Base-by-base conservation (phyloP, 1,140 invertebrate genomes). In the Drosophila triauraria region DNA sequence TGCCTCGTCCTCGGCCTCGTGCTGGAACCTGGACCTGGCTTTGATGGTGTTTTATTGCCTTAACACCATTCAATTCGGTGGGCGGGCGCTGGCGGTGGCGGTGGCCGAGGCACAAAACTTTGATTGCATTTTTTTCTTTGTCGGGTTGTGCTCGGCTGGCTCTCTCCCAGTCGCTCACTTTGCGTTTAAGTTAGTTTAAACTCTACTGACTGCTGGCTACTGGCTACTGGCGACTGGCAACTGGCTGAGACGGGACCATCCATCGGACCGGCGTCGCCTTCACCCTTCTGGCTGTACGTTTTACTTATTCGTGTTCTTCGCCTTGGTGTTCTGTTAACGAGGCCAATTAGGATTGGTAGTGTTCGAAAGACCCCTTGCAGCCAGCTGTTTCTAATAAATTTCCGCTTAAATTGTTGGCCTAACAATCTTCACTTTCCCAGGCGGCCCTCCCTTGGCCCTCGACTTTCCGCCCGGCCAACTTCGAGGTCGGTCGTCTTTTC, bases 361-460 rank as follows among this genome's bases (percentile, higher is more conserved):
- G 27, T 57, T 64, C 42, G 25, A 32, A 69, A 53, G 56, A 48
- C 40, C 64, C 60, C 87, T 78, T 83, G 62, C 63, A 61, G 53
- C 79, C 63, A 80, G 79, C 83, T 87, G 83, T 87, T 87, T 74
- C 83, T 75, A 87, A 90, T 88, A 90, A 88, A 90, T 85, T 90
- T 88, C 78, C 85, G 78, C 78, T 81, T 90, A 85, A 88, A 88
- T 90, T 88, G 85, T 81, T 90, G 62, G 80, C 68, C 77, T 80
- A 80, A 88, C 80, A 81, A 90, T 53, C 75, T 77, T 57, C 43
- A 51, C 68, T 67, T 71, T 30, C 40, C 40, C 6, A 38, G 15
- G 32, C 46, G 32, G 6, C 20, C 25, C 54, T n/a, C 10, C 50
- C 35, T 5, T 0, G 10, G n/a, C 56, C 46, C 27, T 15, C 27